Evolutionary conservation across 2,797 vertebrate genomes (phyloP).

Genomic region (Alca torda): DNA sequence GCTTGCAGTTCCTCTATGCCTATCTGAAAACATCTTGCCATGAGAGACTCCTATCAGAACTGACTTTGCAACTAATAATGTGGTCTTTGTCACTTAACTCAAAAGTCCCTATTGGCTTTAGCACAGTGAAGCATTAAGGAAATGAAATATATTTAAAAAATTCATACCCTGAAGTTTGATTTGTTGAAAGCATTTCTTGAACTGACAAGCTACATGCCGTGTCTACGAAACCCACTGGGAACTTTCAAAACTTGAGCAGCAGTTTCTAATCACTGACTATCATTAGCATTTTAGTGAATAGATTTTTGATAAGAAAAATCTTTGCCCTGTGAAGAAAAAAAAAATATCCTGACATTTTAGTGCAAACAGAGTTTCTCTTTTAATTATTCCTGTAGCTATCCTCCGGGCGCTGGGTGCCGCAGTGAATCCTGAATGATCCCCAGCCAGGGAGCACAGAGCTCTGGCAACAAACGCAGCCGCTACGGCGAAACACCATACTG

Average conservation of each 20-base stretch:
- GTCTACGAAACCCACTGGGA: slow-evolving; percentile 77
- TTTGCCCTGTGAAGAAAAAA: slow-evolving; percentile 53
- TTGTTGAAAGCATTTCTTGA: slow-evolving; percentile 75
- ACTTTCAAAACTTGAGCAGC: slow-evolving; percentile 78
- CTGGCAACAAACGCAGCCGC: neutral
- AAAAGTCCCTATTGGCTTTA: slow-evolving; percentile 71
- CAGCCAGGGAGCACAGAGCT: neutral
- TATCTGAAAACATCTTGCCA: slow-evolving; percentile 56
- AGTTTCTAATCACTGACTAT: slow-evolving; percentile 81
- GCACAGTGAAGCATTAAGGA: slow-evolving; percentile 79
- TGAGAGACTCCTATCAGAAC: slow-evolving; percentile 66
- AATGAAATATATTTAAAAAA: slow-evolving; percentile 69
- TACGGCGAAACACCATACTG: neutral
- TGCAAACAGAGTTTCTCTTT: slow-evolving; percentile 55
- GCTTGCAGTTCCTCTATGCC: neutral
- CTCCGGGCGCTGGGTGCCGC: neutral
- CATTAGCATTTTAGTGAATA: slow-evolving; percentile 80
- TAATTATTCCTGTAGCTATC: slow-evolving; percentile 54
- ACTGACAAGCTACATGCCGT: slow-evolving; percentile 78
- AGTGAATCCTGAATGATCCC: neutral
- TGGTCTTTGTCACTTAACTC: slow-evolving; percentile 74
- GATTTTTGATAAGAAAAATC: slow-evolving; percentile 78
- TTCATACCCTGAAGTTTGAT: slow-evolving; percentile 74
- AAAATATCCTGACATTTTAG: neutral
- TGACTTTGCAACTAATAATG: slow-evolving; percentile 67